Base-by-base conservation (phyloP, 2,113 vertebrate genomes). In the Boulengeromyrus knoepffleri region DNA sequence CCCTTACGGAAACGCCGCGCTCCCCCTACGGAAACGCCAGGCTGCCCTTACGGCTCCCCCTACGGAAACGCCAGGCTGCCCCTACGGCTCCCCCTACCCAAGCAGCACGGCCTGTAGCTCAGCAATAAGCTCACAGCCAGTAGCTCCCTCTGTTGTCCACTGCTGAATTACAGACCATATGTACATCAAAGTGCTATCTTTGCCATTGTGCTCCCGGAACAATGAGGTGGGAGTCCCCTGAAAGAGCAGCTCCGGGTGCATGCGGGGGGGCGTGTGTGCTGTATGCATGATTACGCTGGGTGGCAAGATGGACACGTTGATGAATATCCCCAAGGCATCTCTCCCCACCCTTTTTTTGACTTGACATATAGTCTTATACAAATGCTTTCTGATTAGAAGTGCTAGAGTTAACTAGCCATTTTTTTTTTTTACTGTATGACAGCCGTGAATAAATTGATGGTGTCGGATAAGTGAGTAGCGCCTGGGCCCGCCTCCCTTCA, bases 61-160 rank as follows among this genome's bases (percentile, higher is more conserved):
- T 42, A 42, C 39, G 39, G 3, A 42, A 17, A 56, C 15, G 86
- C 15, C 36, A 42, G 49, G 27, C 27, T 46, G 39, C 4, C 42
- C 42, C 36, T 36, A 36, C 36, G 36, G 36, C 36, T 84, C 49
- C 27, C 13, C 17, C 39, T 50, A 36, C 70, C 42, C 39, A 62
- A 39, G 87, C n/a, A 47, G 74, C 62, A 6, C 36, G 27, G 47
- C 27, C 45, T 17, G 4, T 31, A 56, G 46, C 85, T 66, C 39
- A 39, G 92, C 92, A 92, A 90, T 93, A 94, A 97, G 95, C 95
- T 95, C 94, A 97, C 96, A 97, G 93, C 93, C 97, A 92, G 95
- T 96, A 96, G 94, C 96, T 97, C 97, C 97, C 97, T 97, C 97
- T 97, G 93, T 97, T 96, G 97, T 96, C 93, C 95, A 91, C 93